Evolutionary conservation across 2,113 vertebrate species (phyloP), one percentile per base, ranked within the genome.

Genomic region (Dicerorhinus sumatrensis): DNA sequence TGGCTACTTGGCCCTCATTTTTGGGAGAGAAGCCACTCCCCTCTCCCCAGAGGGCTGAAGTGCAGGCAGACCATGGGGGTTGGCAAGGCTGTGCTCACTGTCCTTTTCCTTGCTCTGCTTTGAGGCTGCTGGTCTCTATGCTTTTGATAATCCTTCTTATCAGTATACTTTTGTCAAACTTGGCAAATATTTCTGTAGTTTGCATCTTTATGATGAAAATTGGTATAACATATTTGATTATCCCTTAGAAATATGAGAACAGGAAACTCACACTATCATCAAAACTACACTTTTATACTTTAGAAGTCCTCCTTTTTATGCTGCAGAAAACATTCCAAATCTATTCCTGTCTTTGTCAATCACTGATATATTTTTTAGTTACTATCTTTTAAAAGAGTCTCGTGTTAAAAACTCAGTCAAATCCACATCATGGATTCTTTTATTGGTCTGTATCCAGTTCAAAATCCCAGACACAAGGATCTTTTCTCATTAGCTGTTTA

Each of bases 231-330:
- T 11, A 33, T 91, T 76, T 82, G 69, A 62, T 81, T 80, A 39
- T 87, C 81, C 84, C 84, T 91, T 84, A 70, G 80, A 94, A 90
- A 81, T 85, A 63, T 48, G 46, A 94, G 76, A 92, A 63, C 36
- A 48, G 42, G 81, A 80, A 73, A 63, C 63, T 94, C 54, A 51
- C 9, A 1, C 51, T 79, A 20, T 93, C 25, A 76, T 88, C 56
- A 60, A 76, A 75, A 58, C 51, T 60, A 23, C 13, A 16, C 31
- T 79, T 93, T 72, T 29, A 10, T 80, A 33, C 17, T 90, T 76
- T 21, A 29, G 48, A 87, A 60, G 18, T 60, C 42, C 27, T 80
- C 18, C 39, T 77, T 73, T 94, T 39, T 63, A 25, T 14, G 21
- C 67, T 51, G 51, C 36, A 42, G 29, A 4, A 83, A 77, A 72